Base-by-base conservation (phyloP, 2,113 vertebrate genomes). In the Nettapus auritus region DNA sequence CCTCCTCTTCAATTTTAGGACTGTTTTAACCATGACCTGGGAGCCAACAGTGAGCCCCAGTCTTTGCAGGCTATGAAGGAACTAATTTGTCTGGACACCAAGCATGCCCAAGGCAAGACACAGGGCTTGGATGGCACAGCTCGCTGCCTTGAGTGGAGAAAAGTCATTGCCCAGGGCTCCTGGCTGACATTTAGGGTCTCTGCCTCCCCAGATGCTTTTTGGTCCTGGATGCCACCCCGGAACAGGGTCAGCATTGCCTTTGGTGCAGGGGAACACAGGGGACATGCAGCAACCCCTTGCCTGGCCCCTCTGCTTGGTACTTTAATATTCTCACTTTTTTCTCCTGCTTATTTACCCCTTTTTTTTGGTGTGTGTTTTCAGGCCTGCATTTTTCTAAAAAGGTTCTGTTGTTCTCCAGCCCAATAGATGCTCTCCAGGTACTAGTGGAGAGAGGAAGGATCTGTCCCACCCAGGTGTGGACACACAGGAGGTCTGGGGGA, bases 351-450 rank as follows among this genome's bases (percentile, higher is more conserved):
- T 57, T 70, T 75, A 8, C 78, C 48, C 70, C 6, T 31, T 26
- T 8, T 36, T 50, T 34, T 2, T 9, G 12, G 40, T 4, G 57
- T 66, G n/a, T 46, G 7, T 86, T 93, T 62, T 50, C 59, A 77
- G 68, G 40, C 86, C 86, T 77, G 82, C 85, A 1, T 77, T 70
- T 77, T 67, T 81, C 52, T 57, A 11, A 4, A 90, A 86, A 74
- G 55, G 3, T 80, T 76, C 92, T 36, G 5, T 89, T 93, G 92
- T 93, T 90, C 82, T 36, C 26, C 71, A 66, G 86, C 76, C 88
- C 94, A 92, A 91, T 16, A 55, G 75, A 6, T 91, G 88, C 55
- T 92, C 90, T 90, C 28, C 11, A 38, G 88, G 67, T 74, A 82
- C 83, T 8, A 2, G 1, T 22, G 73, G 67, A 78, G 55, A 73